Conservation (phyloP, 1,140 invertebrate species). For the Lasioglossum albipes region DNA sequence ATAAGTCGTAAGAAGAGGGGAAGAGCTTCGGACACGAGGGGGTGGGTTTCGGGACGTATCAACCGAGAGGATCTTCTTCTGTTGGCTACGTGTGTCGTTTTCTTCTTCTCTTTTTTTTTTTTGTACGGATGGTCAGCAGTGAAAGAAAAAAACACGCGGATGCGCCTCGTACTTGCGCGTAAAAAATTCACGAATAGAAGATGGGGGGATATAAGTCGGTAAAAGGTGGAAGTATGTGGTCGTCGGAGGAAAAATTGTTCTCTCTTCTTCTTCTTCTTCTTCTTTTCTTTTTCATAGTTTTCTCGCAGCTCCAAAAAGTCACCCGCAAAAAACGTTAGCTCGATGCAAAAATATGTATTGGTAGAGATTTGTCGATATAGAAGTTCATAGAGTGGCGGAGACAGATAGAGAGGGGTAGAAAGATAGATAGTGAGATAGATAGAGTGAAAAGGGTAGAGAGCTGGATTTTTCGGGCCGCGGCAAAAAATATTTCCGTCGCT, state of each 20-base stretch:
- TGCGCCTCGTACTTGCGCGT: conserved; percentile 26
- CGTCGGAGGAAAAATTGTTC: conserved; percentile 61
- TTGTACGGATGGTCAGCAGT: conserved; percentile 6
- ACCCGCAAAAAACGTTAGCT: conserved; percentile 70
- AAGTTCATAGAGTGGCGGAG: no score
- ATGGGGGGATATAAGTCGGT: conserved; percentile 55
- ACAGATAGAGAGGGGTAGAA: no score
- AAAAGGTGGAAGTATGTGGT: conserved; percentile 39
- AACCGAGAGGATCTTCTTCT: conserved; percentile 44
- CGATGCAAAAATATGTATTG: conserved; percentile 55
- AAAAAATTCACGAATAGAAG: conserved; percentile 57
- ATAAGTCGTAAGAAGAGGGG: conserved; percentile 61
- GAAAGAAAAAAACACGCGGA: conserved; percentile 24
- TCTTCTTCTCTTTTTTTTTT: no score
- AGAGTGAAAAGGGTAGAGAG: background rate
- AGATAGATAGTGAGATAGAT: no score
- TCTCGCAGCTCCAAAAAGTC: conserved; percentile 65
- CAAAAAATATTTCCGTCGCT: conserved; percentile 31
- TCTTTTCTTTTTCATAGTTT: background rate
- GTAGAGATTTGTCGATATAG: background rate
- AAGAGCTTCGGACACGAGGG: conserved; percentile 2
- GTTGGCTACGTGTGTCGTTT: conserved; percentile 27
- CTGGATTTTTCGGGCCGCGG: conserved; percentile 12
- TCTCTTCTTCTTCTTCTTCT: background rate
- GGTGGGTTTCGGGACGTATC: conserved; percentile 41